Base-by-base conservation (phyloP, 1,140 invertebrate species). In the Linepithema humile region DNA sequence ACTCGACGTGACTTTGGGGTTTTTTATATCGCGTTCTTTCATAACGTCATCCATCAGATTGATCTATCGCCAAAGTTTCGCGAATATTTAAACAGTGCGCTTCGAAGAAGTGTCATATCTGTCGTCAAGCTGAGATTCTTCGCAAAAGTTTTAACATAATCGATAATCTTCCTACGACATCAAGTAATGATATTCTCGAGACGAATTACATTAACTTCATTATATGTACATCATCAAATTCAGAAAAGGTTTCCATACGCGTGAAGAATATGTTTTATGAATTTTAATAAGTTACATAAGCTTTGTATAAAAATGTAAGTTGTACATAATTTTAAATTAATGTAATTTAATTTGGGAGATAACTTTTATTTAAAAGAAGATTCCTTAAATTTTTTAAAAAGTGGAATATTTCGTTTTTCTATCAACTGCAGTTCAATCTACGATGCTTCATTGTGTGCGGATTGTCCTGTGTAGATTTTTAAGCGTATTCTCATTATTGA, bases 41-140 rank as follows among this genome's bases (percentile, higher is more conserved):
- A 78, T 78, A 62, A 78, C 75, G 75, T 78, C 75, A 78, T 78
- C 75, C 48, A 35, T 78, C 62, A 69, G 62, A 67, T 78, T 78
- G 75, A 78, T 78, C 75, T 78, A 78, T 78, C 75, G 62, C 35
- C 62, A 5, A 78, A 78, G 75, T 78, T 78, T 67, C 48, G 62
- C 32, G 75, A 78, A 78, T 78, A 78, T 40, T 78, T 78, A 78
- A 78, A 53, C 75, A 78, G 35, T 26, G 32, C 50, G 62, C 48
- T 7, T 1, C 48, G 62, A 53, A 67, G 32, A 69, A 78, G 48
- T 78, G 62, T 69, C 75, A 53, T 40, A 55, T n/a, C 17, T 40
- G 75, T 62, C 43, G 17, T 78, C 75, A 40, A 26, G 45, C 43
- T 53, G 74, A 78, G 45, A 69, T 55, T 78, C 62, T 69, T 67